A percentile compares a stretch with the other conserved stretches of the same genome.
Conservation (phyloP, 2,113 vertebrate genomes). For the Pampusana beccarii region DNA sequence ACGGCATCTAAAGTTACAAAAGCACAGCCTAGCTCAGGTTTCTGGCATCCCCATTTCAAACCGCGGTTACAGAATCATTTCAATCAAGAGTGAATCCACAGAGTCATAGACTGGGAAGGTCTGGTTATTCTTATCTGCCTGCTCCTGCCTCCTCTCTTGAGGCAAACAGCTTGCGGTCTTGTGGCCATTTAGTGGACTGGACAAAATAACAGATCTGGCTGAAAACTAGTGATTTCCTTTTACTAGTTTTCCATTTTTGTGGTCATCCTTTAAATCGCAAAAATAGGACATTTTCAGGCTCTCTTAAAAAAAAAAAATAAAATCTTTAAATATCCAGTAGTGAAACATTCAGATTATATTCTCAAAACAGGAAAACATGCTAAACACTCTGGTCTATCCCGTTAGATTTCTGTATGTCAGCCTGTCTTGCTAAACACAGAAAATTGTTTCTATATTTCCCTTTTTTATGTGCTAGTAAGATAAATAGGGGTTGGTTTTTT, state of each 20-base stretch:
- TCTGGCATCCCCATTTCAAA: background rate
- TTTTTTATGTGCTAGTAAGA: slow-evolving; percentile 42
- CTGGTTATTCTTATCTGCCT: background rate
- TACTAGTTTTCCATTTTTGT: background rate
- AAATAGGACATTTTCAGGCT: background rate
- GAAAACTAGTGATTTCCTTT: background rate
- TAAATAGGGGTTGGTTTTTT: slow-evolving; percentile 40
- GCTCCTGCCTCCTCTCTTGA: background rate
- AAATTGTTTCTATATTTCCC: background rate
- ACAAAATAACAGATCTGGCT: background rate
- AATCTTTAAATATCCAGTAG: background rate
- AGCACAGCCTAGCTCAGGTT: background rate
- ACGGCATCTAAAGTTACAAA: background rate
- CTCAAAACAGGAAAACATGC: background rate
- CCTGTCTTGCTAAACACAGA: slow-evolving; percentile 20
- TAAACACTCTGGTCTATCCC: background rate
- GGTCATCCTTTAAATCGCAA: background rate
- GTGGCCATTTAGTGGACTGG: too few relatives aligned
- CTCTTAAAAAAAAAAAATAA: background rate
- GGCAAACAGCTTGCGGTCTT: fast-evolving
- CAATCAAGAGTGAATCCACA: background rate
- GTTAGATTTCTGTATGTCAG: background rate
- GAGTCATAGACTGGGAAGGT: background rate
- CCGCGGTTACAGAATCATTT: background rate
- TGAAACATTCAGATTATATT: background rate